phyloP scores from a whole-genome alignment of 2,888 invertebrate species.

The Mylabris sibirica region DNA sequence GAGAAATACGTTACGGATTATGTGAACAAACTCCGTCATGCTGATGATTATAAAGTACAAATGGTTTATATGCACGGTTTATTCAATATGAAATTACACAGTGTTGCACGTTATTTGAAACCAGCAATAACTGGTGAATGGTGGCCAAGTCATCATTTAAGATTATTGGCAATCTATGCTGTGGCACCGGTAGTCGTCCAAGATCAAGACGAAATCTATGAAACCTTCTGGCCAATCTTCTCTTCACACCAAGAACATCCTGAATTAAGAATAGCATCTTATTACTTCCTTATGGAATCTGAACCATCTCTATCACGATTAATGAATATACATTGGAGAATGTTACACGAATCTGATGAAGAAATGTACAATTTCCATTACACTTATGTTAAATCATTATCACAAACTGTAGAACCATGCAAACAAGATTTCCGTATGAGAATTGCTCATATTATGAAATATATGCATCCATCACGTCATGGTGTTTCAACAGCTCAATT shows the following conservation, averaged over 20 bases:
- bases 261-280: constrained; percentile 59
- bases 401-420: constrained; percentile 60
- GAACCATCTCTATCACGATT: constrained; percentile 55
- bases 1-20: constrained; percentile 46
- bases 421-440: constrained; percentile 49
- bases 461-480: constrained; percentile 49
- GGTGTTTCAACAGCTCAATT: constrained; percentile 53
- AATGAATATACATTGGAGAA: constrained; percentile 60
- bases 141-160: constrained; percentile 52
- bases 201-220: constrained; percentile 47
- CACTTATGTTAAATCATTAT: constrained; percentile 59
- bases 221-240: constrained; percentile 63
- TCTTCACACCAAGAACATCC: constrained; percentile 57
- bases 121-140: constrained; percentile 59
- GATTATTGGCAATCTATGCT: constrained; percentile 60
- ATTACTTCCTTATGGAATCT: constrained; percentile 58
- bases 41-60: constrained; percentile 54
- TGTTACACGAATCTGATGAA: constrained; percentile 59
- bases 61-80: constrained; percentile 61
- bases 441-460: constrained; percentile 55
- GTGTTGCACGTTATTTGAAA: constrained; percentile 56
- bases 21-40: constrained; percentile 43
- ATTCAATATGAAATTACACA: constrained; percentile 59
- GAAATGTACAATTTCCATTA: constrained; percentile 63
- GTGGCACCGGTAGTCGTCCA: constrained; percentile 48